phyloP scores from a whole-genome alignment of 92 coral and sea anemone genomes.

The Hydrozoanthus gracilis region DNA sequence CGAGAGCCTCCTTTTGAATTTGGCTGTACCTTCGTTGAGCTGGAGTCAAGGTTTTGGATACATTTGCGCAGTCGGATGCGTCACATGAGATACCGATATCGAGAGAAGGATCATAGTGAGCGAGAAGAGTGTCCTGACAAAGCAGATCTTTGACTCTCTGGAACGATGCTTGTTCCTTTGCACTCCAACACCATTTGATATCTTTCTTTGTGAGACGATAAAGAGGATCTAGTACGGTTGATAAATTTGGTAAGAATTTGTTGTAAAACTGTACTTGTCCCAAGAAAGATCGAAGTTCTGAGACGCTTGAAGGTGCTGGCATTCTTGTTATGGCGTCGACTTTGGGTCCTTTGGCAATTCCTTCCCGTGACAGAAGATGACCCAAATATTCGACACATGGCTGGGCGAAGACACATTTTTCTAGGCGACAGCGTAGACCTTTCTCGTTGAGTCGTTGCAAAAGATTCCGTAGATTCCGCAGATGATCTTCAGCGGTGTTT shows the following conservation, averaged over 20 bases:
- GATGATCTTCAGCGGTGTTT: conserved; percentile 8
- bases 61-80: conserved; percentile 14
- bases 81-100: conserved; percentile 20
- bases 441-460: conserved; percentile 28
- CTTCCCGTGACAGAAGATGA: conserved; percentile 27
- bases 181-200: not conserved
- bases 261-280: conserved; percentile 30
- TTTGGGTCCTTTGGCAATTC: conserved; percentile 45
- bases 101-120: conserved; percentile 12
- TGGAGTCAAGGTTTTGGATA: not conserved
- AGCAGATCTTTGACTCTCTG: conserved; percentile 8
- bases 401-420: conserved; percentile 39
- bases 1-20: conserved; percentile 29
- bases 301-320: conserved; percentile 8
- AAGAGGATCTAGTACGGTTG: conserved; percentile 30
- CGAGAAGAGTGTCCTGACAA: conserved; percentile 5
- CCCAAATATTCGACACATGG: conserved; percentile 43
- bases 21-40: conserved; percentile 37
- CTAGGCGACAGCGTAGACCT: conserved; percentile 37
- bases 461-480: conserved; percentile 21
- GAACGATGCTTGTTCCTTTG: conserved; percentile 9
- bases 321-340: conserved; percentile 18
- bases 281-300: conserved; percentile 12
- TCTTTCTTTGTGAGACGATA: conserved; percentile 20
- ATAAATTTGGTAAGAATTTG: conserved; percentile 34